These are phyloP conservation scores for Agelas oroides DNA, from an alignment of 37 sponge, comb jelly and placozoan genomes.

Conservation along the genomic window DNA sequence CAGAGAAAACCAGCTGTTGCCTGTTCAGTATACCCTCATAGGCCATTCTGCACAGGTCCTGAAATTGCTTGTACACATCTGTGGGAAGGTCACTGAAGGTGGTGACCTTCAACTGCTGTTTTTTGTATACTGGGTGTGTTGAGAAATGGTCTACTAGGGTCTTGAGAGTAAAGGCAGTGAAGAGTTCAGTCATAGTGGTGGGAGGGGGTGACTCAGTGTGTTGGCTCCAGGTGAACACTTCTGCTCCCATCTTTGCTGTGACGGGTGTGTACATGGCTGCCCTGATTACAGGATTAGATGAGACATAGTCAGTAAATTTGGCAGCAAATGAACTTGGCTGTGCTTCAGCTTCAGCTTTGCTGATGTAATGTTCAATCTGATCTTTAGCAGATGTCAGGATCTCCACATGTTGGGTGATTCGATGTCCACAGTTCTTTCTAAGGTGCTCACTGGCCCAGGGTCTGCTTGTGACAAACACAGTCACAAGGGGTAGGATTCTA, in stretches of 20 bases:
- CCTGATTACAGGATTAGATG: not conserved
- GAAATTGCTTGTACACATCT: not conserved
- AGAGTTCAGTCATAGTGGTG: conserved; percentile 16
- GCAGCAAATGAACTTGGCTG: not conserved
- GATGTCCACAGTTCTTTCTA: not conserved
- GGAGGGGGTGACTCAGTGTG: not conserved
- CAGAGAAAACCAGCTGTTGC: conserved; percentile 2
- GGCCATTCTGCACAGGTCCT: not conserved
- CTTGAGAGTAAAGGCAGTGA: conserved; percentile 13
- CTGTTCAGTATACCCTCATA: not conserved
- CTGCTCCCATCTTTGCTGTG: not conserved
- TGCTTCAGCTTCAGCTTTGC: no score
- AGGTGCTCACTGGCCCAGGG: conserved; percentile 27
- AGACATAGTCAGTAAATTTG: not conserved
- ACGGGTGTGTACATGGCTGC: conserved; percentile 27
- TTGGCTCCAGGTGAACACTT: conserved; percentile 5
- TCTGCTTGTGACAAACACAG: conserved; percentile 30
- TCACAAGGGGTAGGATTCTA: conserved; percentile 7
- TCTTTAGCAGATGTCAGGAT: conserved; percentile 1
- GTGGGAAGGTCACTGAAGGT: not conserved
- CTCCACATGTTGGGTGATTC: no score
- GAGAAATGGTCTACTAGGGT: not conserved
- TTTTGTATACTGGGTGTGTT: not conserved
- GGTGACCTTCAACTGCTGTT: not conserved
- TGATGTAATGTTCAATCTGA: not conserved